A percentile compares a stretch with the other conserved stretches of the same genome.
These are phyloP conservation scores for Leucophora obtusa DNA, from an alignment of 2,888 invertebrate genomes.

Conservation along the genomic window DNA sequence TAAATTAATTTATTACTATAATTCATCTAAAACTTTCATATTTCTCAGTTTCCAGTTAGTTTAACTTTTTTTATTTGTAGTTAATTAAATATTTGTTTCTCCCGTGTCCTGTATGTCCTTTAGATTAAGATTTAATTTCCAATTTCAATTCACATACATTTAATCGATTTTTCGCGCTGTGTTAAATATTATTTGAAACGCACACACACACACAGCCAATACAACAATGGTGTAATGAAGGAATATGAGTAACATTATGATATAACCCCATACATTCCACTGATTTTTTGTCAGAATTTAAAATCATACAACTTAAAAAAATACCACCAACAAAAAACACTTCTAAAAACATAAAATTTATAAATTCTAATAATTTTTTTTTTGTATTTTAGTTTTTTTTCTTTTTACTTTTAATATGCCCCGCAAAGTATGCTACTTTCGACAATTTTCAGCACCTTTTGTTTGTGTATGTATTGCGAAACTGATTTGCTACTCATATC, in stretches of 20 bases:
- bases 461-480: slow-evolving; percentile 78
- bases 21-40: neutral
- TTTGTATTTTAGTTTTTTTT: slow-evolving; percentile 7
- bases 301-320: neutral
- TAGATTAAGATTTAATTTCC: neutral
- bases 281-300: neutral
- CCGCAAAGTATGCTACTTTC: slow-evolving; percentile 66
- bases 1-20: neutral
- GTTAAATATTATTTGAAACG: slow-evolving; percentile 48
- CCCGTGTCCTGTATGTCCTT: neutral
- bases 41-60: neutral
- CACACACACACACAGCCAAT: slow-evolving; percentile 22
- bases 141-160: slow-evolving; percentile 27
- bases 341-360: neutral
- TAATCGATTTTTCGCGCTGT: slow-evolving; percentile 64
- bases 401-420: slow-evolving; percentile 32
- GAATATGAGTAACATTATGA: slow-evolving; percentile 35
- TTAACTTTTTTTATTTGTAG: neutral
- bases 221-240: slow-evolving; percentile 34
- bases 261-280: slow-evolving; percentile 32
- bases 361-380: slow-evolving; percentile 5
- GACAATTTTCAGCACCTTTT: slow-evolving; percentile 71
- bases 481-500: slow-evolving; percentile 72
- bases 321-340: neutral
- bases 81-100: neutral